These are phyloP conservation scores for Phoebastria nigripes DNA, from an alignment of 2,797 vertebrate species.

Conservation along the genomic window DNA sequence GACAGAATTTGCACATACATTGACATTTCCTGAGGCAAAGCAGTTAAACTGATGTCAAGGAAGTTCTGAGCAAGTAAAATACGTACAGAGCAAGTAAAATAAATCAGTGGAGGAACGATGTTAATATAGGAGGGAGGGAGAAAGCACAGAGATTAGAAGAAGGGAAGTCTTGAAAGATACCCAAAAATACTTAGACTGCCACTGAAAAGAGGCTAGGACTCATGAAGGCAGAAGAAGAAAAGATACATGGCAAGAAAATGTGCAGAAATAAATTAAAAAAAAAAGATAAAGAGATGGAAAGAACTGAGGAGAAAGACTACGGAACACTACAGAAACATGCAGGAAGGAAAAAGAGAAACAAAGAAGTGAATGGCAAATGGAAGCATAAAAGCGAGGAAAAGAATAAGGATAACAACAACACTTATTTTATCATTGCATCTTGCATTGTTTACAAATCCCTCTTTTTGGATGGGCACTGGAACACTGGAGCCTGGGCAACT, in stretches of 20 bases:
- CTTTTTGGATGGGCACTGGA: background rate
- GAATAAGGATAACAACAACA: background rate
- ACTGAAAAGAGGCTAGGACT: background rate
- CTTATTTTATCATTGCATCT: background rate
- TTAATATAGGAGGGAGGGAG: background rate
- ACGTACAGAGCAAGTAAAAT: background rate
- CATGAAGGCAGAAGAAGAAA: background rate
- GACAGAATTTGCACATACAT: background rate
- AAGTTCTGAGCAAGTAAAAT: background rate
- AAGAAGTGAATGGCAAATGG: background rate
- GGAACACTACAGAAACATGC: background rate
- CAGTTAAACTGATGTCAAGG: background rate
- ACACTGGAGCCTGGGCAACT: background rate
- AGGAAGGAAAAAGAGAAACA: background rate
- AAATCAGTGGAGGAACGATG: background rate
- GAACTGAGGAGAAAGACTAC: background rate
- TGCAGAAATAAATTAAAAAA: background rate
- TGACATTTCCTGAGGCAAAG: background rate
- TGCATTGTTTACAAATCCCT: background rate
- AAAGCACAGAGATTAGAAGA: background rate
- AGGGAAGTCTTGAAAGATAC: background rate
- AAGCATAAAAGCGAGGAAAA: background rate
- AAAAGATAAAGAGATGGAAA: background rate
- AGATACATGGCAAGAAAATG: background rate
- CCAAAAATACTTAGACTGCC: background rate